Base-by-base conservation (phyloP, 1,140 invertebrate genomes). In the Tenebrio molitor region DNA sequence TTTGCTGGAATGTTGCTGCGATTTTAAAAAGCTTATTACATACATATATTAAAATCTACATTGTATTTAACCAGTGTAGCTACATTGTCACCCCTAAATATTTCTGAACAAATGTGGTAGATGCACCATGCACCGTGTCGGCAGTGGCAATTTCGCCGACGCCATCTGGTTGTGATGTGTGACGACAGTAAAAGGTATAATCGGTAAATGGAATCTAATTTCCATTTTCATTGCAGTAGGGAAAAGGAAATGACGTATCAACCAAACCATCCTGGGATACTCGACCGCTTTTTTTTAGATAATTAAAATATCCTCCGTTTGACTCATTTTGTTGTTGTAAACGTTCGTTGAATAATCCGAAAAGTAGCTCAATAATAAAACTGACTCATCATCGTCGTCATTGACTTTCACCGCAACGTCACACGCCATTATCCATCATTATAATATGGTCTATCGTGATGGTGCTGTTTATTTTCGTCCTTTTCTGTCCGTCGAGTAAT, bases 341-440 rank as follows among this genome's bases (percentile, higher is more conserved):
- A 7, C 36, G 5, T 39, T 39, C 12, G 23, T 53, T 53, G 46
- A 29, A 58, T 58, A 58, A 53, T 53, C 46, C 19, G 6, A 12
- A 53, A 53, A 58, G 50, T 33, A 33, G 50, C 15, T 29, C 50
- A 58, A 58, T 25, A 58, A 58, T 58, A 58, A 58, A 58, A 25
- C n/a, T 58, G 50, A 58, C 50, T 58, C 50, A 58, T 53, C 46
- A 29, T 29, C 50, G 23, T 29, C 50, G 50, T 58, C 50, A 58
- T 58, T 58, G 50, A 58, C 50, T 58, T 58, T 58, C 50, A 58
- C 50, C 12, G 23, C 50, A 58, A 58, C 50, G 50, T 53, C 46
- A 53, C 46, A 53, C 19, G 46, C 46, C 21, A 53, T 53, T 53
- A 53, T 53, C 46, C 46, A 53, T 53, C n/a, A 53, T 53, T 53